A percentile compares a stretch with the other conserved stretches of the same genome.
Evolutionary conservation across 2,797 vertebrate species (phyloP).

Genomic region (Buceros bicornis): DNA sequence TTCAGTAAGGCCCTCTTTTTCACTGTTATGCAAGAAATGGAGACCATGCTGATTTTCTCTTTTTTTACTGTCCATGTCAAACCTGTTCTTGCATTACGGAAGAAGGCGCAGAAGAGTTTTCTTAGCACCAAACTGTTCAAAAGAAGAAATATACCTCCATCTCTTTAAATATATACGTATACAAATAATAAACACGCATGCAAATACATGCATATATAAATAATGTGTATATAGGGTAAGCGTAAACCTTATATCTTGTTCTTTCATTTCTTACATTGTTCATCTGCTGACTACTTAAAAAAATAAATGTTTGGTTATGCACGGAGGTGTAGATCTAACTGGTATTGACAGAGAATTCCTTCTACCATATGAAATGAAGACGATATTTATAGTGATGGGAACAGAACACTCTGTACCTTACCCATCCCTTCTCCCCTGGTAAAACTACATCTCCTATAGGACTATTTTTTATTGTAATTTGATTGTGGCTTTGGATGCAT

Average conservation of each 20-base stretch:
- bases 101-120: not conserved
- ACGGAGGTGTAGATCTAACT: not conserved
- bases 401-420: not conserved
- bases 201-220: not conserved
- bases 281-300: not conserved
- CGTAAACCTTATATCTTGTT: not conserved
- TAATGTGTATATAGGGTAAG: not conserved
- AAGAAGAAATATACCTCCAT: not conserved
- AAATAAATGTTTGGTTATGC: not conserved
- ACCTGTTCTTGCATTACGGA: not conserved
- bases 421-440: fast-evolving
- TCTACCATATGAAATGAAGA: not conserved
- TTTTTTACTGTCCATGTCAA: not conserved
- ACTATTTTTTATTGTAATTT: not conserved
- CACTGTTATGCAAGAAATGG: not conserved
- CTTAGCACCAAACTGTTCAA: not conserved
- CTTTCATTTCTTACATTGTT: not conserved
- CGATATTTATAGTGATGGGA: not conserved
- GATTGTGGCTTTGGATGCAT: not conserved
- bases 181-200: not conserved
- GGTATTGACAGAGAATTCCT: not conserved
- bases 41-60: not conserved
- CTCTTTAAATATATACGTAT: not conserved
- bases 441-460: not conserved
- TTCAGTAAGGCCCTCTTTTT: not conserved